Percentiles rank a stretch among this genome's conserved stretches.
phyloP scores from a whole-genome alignment of 2,888 invertebrate genomes.

The Xanthorhoe designata region DNA sequence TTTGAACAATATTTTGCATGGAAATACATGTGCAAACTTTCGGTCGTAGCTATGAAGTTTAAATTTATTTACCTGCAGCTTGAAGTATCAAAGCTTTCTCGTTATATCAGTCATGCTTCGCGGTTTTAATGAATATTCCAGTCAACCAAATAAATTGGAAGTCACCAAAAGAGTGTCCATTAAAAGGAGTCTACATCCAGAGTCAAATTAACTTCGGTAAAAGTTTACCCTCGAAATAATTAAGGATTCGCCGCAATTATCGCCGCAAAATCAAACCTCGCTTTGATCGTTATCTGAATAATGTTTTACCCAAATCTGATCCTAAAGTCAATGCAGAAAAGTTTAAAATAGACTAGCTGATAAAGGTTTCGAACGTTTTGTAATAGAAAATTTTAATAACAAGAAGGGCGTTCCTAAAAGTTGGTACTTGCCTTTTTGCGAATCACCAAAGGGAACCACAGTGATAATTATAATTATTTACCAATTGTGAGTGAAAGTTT shows the following conservation, averaged over 20 bases:
- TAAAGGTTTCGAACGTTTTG: conserved; percentile 60
- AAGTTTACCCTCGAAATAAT: conserved; percentile 86
- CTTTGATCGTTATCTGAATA: conserved; percentile 78
- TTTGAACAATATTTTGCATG: conserved; percentile 59
- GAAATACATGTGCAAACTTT: conserved; percentile 38
- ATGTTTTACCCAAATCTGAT: conserved; percentile 56
- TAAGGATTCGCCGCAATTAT: conserved; percentile 85
- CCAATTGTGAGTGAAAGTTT: conserved; percentile 80
- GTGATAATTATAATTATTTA: conserved; percentile 85
- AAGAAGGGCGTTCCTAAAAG: conserved; percentile 73
- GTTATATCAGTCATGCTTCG: conserved; percentile 61
- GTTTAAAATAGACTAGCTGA: conserved; percentile 53
- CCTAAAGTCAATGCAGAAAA: conserved; percentile 54
- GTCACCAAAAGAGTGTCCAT: conserved; percentile 83
- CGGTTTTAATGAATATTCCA: conserved; percentile 78
- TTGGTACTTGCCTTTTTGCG: conserved; percentile 80
- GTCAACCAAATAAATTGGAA: conserved; percentile 80
- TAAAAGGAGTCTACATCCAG: conserved; percentile 79
- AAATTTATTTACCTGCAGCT: conserved; percentile 34
- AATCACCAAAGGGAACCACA: conserved; percentile 74
- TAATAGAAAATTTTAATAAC: conserved; percentile 78
- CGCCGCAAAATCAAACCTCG: conserved; percentile 82
- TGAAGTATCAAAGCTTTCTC: conserved; percentile 62
- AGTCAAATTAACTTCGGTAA: conserved; percentile 81
- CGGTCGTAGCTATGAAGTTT: conserved; percentile 45